Percentiles rank a stretch among this genome's conserved stretches.
Conservation (phyloP, 2,797 vertebrate genomes). For the Acanthurus leucopareius region DNA sequence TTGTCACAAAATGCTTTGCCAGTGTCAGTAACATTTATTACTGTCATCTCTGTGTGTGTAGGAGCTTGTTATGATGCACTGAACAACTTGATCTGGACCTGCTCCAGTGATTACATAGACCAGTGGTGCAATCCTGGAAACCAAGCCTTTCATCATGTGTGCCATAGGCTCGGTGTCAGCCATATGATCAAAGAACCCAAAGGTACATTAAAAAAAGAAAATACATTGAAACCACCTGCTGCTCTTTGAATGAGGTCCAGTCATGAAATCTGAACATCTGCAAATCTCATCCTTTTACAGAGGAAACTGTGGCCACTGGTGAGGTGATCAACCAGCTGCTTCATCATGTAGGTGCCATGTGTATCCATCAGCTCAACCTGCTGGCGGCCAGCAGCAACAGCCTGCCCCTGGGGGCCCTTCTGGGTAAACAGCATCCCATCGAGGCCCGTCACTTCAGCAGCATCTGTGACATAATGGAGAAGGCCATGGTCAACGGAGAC, state of each 20-base stretch:
- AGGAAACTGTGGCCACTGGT: slow-evolving; percentile 92
- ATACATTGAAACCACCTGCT: neutral
- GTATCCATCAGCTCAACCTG: slow-evolving; percentile 98
- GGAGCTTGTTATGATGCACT: slow-evolving; percentile 96
- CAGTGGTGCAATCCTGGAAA: slow-evolving; percentile 99
- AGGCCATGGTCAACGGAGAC: slow-evolving; percentile 97
- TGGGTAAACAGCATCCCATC: slow-evolving; percentile 97
- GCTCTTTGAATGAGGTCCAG: neutral
- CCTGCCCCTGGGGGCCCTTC: slow-evolving; percentile 90
- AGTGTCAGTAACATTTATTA: slow-evolving; percentile 22
- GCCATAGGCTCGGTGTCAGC: slow-evolving; percentile 95
- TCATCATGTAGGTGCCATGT: slow-evolving; percentile 99
- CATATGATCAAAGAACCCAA: slow-evolving; percentile 94
- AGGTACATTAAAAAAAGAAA: slow-evolving; percentile 82
- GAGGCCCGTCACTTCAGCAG: slow-evolving; percentile 97
- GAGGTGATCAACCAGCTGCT: slow-evolving; percentile 98
- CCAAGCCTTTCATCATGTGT: slow-evolving; percentile 98
- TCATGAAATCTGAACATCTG: neutral
- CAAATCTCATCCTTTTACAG: slow-evolving; percentile 77
- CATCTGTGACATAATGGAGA: slow-evolving; percentile 99
- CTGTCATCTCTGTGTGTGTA: slow-evolving; percentile 62
- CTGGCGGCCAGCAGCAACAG: slow-evolving; percentile 92
- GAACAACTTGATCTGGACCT: slow-evolving; percentile 99
- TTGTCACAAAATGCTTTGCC: neutral
- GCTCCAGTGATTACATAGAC: slow-evolving; percentile 98